Conservation (phyloP, 2,888 invertebrate genomes). For the Caenorhabditis japonica region DNA sequence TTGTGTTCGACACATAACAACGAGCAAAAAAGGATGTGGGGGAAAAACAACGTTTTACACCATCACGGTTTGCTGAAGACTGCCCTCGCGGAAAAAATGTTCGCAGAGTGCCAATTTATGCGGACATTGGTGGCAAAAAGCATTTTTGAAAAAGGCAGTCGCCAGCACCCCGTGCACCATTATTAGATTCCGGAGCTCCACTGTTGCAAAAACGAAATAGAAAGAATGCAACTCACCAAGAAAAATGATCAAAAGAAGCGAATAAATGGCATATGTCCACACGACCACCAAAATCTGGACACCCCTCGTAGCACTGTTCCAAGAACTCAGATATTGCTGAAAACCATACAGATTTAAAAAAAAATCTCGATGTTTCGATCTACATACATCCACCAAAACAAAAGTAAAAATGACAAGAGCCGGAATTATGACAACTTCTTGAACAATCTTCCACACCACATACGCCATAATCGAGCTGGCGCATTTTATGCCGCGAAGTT, state of each 20-base stretch:
- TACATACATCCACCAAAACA: constrained; percentile 49
- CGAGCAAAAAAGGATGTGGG: not conserved
- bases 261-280: constrained; percentile 47
- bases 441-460: constrained; percentile 54
- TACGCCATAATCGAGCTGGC: constrained; percentile 51
- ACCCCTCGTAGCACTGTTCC: constrained; percentile 30
- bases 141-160: no score
- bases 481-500: constrained; percentile 40
- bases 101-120: no score
- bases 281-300: constrained; percentile 44
- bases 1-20: not conserved
- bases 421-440: constrained; percentile 49
- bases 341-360: not conserved
- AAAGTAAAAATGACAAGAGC: constrained; percentile 51
- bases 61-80: no score
- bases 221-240: constrained; percentile 48
- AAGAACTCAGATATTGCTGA: constrained; percentile 47
- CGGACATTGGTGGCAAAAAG: no score
- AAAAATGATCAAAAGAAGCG: constrained; percentile 32
- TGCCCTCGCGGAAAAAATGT: no score
- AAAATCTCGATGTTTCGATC: not conserved
- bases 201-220: no score
- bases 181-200: no score
- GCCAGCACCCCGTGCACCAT: no score
- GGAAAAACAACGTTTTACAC: no score